These are phyloP conservation scores for Coptodon bakossiorum DNA, from an alignment of 2,113 vertebrate species.

Conservation along the genomic window DNA sequence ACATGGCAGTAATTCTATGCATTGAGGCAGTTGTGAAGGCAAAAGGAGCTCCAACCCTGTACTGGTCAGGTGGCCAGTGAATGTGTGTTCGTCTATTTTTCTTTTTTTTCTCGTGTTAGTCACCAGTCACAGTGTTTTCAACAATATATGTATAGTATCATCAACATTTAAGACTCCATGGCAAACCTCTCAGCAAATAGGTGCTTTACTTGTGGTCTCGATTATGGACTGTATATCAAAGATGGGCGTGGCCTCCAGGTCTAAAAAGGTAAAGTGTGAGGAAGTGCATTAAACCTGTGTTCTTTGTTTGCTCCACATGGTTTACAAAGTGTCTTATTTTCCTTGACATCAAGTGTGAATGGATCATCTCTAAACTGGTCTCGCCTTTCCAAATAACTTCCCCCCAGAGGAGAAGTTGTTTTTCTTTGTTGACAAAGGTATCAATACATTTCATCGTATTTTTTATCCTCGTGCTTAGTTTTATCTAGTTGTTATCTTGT, in stretches of 20 bases:
- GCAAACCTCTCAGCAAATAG: not conserved
- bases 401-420: not conserved
- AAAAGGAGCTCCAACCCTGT: not conserved
- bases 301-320: not conserved
- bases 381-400: not conserved
- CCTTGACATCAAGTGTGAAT: not conserved
- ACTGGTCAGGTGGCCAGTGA: not conserved
- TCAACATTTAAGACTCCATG: not conserved
- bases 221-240: not conserved
- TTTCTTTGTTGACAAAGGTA: not conserved
- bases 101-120: not conserved
- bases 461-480: not conserved
- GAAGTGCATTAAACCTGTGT: not conserved
- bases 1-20: not conserved
- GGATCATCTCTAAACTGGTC: not conserved
- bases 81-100: not conserved
- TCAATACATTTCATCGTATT: not conserved
- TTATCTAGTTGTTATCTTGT: not conserved
- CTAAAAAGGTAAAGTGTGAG: not conserved
- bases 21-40: not conserved
- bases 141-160: not conserved
- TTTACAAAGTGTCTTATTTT: not conserved
- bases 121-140: not conserved
- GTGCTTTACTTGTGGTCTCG: not conserved
- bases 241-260: not conserved